Evolutionary conservation across 2,888 invertebrate species (phyloP).

Genomic region (Agrenia bidenticulata): DNA sequence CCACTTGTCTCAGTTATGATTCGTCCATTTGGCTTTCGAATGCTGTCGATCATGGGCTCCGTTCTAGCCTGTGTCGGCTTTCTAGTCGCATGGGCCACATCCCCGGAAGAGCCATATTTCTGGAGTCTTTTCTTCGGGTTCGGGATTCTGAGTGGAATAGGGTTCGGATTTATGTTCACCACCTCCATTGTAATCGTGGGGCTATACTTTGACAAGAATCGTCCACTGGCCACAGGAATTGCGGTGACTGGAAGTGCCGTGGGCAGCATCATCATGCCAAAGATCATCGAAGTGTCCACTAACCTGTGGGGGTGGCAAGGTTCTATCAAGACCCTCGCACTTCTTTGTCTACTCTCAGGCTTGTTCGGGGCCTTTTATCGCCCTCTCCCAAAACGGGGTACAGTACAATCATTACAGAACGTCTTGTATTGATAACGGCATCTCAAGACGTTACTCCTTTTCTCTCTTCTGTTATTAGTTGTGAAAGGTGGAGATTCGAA

Average conservation of each 20-base stretch:
- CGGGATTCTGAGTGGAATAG: constrained; percentile 63
- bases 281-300: constrained; percentile 67
- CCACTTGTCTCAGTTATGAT: constrained; percentile 91
- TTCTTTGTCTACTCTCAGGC: constrained; percentile 71
- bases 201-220: constrained; percentile 94
- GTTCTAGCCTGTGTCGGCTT: constrained; percentile 72
- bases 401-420: background rate
- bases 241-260: constrained; percentile 21
- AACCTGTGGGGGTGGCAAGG: constrained; percentile 70
- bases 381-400: constrained; percentile 1
- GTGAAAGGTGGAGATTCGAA: too few relatives aligned
- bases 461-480: too few relatives aligned
- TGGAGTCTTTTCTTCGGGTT: constrained; percentile 33
- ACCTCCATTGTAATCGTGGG: constrained; percentile 93
- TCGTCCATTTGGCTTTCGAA: constrained; percentile 87
- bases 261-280: constrained; percentile 56
- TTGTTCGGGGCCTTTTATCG: constrained; percentile 76
- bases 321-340: constrained; percentile 72
- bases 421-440: background rate
- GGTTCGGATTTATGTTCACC: constrained; percentile 91
- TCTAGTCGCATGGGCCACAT: constrained; percentile 62
- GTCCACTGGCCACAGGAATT: constrained; percentile 86
- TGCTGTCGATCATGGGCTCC: constrained; percentile 80
- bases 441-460: too few relatives aligned
- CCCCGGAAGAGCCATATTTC: constrained; percentile 36